phyloP scores from a whole-genome alignment of 2,888 invertebrate genomes.

The Agonopterix alstromeriana region DNA sequence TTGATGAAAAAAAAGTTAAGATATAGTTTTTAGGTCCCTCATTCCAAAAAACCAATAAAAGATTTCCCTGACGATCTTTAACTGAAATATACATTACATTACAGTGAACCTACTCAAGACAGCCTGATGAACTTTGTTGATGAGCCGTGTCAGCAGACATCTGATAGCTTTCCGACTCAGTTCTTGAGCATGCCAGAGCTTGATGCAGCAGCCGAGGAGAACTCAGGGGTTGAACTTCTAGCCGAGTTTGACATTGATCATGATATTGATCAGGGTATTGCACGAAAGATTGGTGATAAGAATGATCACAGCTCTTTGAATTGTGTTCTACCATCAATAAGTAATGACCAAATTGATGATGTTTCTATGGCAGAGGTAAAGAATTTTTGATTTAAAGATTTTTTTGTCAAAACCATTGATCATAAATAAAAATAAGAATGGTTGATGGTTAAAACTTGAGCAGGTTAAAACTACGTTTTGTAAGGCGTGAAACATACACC shows the following conservation, averaged over 20 bases:
- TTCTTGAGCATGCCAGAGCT: conserved; percentile 64
- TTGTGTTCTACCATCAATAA: conserved; percentile 64
- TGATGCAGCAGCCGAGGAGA: conserved; percentile 33
- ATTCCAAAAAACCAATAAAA: too few species aligned
- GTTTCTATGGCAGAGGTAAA: conserved; percentile 48
- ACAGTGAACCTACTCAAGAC: conserved; percentile 39
- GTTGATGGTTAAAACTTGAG: too few species aligned
- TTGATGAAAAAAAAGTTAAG: too few species aligned
- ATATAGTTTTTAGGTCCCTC: too few species aligned
- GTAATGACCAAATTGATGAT: conserved; percentile 57
- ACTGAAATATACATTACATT: conserved; percentile 10
- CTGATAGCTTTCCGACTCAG: conserved; percentile 42
- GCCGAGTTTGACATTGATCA: conserved; percentile 58
- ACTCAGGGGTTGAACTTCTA: conserved; percentile 45
- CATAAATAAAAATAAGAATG: too few species aligned
- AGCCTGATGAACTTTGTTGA: conserved; percentile 42
- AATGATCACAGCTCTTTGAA: conserved; percentile 48
- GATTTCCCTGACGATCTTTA: too few species aligned
- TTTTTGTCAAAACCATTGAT: too few species aligned
- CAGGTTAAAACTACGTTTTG: too few species aligned
- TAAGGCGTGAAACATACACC: too few species aligned
- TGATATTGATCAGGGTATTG: conserved; percentile 43
- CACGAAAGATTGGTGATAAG: conserved; percentile 29
- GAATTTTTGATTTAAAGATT: background rate
- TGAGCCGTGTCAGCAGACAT: conserved; percentile 38